Conservation (phyloP, 2,797 vertebrate species). For the Tauraco hartlaubi region DNA sequence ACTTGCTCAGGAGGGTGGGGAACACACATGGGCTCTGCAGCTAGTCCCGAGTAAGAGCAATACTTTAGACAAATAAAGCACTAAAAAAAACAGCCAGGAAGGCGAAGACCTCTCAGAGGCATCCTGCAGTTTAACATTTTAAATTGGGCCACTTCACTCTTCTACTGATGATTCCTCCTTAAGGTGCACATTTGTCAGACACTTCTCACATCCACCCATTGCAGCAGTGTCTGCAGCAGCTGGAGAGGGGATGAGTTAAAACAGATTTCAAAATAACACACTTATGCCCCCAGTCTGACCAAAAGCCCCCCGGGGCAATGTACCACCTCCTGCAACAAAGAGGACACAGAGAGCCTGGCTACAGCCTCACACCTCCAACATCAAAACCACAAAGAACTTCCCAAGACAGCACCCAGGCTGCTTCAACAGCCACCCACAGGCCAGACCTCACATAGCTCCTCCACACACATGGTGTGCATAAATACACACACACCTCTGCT, state of each 20-base stretch:
- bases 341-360: not conserved
- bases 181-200: fast-evolving
- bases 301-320: fast-evolving
- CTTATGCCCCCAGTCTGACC: fast-evolving
- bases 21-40: not conserved
- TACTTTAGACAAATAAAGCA: not conserved
- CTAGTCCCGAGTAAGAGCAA: not conserved
- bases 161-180: not conserved
- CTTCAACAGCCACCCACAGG: not conserved
- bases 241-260: not conserved
- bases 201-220: fast-evolving
- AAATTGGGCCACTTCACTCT: not conserved
- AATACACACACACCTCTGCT: fast-evolving
- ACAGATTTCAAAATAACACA: not conserved
- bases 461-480: fast-evolving
- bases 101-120: not conserved
- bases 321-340: not conserved
- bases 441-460: not conserved
- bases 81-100: not conserved
- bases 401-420: fast-evolving
- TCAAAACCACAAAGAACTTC: fast-evolving
- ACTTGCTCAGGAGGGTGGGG: not conserved
- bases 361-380: not conserved
- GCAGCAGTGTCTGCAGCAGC: fast-evolving
- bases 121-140: not conserved